Percentiles rank a stretch among this genome's conserved stretches.
These are phyloP conservation scores for Sicus ferrugineus DNA, from an alignment of 2,888 invertebrate species.

Conservation along the genomic window DNA sequence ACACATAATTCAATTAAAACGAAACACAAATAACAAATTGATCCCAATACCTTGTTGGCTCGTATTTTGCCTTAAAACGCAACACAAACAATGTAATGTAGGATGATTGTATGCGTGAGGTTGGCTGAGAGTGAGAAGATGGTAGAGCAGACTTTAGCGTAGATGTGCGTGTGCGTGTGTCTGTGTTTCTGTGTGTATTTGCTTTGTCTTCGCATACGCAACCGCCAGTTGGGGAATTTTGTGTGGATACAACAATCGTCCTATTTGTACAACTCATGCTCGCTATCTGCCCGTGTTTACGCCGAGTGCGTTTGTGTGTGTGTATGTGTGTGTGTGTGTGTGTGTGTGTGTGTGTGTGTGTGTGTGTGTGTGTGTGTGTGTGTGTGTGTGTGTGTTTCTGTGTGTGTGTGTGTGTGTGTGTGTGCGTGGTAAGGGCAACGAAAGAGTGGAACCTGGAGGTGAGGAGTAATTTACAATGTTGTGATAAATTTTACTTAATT, in stretches of 20 bases:
- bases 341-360: not conserved
- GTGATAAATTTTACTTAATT: constrained; percentile 43
- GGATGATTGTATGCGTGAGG: not conserved
- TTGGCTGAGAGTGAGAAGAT: too few relatives aligned
- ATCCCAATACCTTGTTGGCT: constrained; percentile 30
- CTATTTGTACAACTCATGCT: constrained; percentile 11
- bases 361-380: not conserved
- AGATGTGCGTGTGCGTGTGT: constrained; percentile 16
- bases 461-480: constrained; percentile 40
- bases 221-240: constrained; percentile 30
- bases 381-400: constrained; percentile 9
- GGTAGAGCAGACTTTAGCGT: too few relatives aligned
- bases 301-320: too few relatives aligned
- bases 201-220: constrained; percentile 1
- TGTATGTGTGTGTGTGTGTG: constrained; percentile 1
- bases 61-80: constrained; percentile 29
- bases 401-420: not conserved
- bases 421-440: not conserved
- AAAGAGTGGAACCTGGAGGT: constrained; percentile 10
- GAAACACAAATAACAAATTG: constrained; percentile 39
- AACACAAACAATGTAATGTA: constrained; percentile 16
- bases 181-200: not conserved
- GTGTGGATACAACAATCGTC: constrained; percentile 28
- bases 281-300: constrained; percentile 2
- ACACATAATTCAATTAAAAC: constrained; percentile 40